Percentiles rank a stretch among this genome's conserved stretches.
Evolutionary conservation across 2,797 vertebrate genomes (phyloP).

Genomic region (Xerus rutilus): DNA sequence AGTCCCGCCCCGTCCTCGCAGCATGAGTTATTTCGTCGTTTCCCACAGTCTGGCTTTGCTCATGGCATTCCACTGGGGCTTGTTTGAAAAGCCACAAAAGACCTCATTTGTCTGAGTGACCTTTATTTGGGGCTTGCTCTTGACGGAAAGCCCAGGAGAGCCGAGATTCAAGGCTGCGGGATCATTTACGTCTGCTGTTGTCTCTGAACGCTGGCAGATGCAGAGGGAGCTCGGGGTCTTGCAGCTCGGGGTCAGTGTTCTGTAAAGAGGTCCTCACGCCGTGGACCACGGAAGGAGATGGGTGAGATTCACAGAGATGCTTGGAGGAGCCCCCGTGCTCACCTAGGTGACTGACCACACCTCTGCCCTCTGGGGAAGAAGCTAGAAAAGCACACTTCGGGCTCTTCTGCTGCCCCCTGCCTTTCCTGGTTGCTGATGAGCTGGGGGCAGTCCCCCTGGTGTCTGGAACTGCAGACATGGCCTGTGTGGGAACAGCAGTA

Average conservation of each 20-base stretch:
- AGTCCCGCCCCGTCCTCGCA: not conserved
- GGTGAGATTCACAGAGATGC: not conserved
- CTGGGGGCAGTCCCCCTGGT: not conserved
- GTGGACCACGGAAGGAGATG: not conserved
- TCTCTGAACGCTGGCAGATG: not conserved
- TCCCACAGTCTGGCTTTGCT: constrained; percentile 32
- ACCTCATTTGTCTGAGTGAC: not conserved
- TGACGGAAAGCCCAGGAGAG: not conserved
- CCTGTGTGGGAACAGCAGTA: not conserved
- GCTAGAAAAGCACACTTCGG: not conserved
- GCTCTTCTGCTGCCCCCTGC: not conserved
- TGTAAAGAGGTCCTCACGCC: not conserved
- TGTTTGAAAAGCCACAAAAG: constrained; percentile 62
- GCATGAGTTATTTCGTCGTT: not conserved
- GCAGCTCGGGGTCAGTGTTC: not conserved
- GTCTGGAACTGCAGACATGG: not conserved
- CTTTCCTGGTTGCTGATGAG: not conserved
- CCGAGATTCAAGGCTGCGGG: not conserved
- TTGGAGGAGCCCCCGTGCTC: not conserved
- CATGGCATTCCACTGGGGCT: not conserved
- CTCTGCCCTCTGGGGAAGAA: not conserved
- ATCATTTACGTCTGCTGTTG: not conserved
- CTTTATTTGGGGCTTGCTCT: not conserved
- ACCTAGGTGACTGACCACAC: too few relatives aligned
- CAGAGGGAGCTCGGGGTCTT: not conserved